A percentile compares a stretch with the other conserved stretches of the same genome.
Conservation (phyloP, 2,888 invertebrate species). For the Antheraea assamensis region DNA sequence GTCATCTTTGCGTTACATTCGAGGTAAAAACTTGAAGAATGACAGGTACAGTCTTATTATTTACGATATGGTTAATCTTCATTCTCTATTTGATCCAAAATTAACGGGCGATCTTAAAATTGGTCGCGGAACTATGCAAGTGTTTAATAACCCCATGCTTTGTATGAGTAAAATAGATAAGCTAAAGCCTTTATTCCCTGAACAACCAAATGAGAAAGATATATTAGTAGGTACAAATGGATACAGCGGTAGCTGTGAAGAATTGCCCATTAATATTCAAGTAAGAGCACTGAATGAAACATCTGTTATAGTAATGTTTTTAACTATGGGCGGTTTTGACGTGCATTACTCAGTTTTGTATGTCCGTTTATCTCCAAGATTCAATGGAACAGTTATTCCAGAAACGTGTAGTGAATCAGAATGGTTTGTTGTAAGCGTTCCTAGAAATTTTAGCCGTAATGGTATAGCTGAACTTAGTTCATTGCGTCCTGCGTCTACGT, state of each 20-base stretch:
- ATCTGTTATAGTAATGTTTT: conserved; percentile 55
- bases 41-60: conserved; percentile 84
- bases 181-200: conserved; percentile 49
- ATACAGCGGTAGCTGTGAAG: conserved; percentile 60
- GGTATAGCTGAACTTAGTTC: conserved; percentile 46
- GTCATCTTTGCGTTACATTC: conserved; percentile 85
- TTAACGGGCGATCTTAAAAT: conserved; percentile 79
- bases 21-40: conserved; percentile 82
- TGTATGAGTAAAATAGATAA: conserved; percentile 86
- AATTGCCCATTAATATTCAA: conserved; percentile 51
- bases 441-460: conserved; percentile 36
- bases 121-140: conserved; percentile 85
- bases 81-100: conserved; percentile 84
- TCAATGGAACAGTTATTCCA: conserved; percentile 50
- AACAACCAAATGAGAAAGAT: conserved; percentile 46
- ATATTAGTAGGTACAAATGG: conserved; percentile 62
- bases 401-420: conserved; percentile 70
- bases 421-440: conserved; percentile 58
- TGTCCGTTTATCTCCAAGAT: conserved; percentile 52
- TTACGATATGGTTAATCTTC: conserved; percentile 89
- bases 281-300: conserved; percentile 55
- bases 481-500: conserved; percentile 64
- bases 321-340: conserved; percentile 40
- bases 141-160: conserved; percentile 90
- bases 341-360: conserved; percentile 63